A percentile compares a stretch with the other conserved stretches of the same genome.
phyloP scores from a whole-genome alignment of 2,888 invertebrate species.

The Ormyrus labotus region DNA sequence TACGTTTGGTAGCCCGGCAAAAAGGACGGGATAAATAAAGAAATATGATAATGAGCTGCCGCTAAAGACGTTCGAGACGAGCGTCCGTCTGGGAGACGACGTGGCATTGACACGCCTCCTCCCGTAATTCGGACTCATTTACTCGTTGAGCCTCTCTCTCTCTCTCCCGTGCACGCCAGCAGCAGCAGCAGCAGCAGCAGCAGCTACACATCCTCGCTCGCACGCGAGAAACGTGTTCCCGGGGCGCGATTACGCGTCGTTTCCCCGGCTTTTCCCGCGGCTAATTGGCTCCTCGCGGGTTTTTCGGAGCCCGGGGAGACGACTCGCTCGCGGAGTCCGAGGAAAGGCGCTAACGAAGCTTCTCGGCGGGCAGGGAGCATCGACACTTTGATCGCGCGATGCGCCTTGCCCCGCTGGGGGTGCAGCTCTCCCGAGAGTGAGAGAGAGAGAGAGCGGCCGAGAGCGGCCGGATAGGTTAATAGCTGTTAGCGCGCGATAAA shows the following conservation, averaged over 20 bases:
- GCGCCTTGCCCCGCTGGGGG: too few relatives aligned
- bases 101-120: slow-evolving; percentile 68
- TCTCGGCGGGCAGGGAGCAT: slow-evolving; percentile 17
- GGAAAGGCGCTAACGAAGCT: slow-evolving; percentile 50
- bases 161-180: slow-evolving; percentile 25
- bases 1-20: too few relatives aligned
- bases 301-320: too few relatives aligned
- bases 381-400: background rate
- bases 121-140: slow-evolving; percentile 72
- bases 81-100: slow-evolving; percentile 28
- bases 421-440: slow-evolving; percentile 27
- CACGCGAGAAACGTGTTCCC: slow-evolving; percentile 68
- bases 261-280: slow-evolving; percentile 11
- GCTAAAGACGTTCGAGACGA: slow-evolving; percentile 11
- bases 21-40: slow-evolving; percentile 5
- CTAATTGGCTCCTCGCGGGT: too few relatives aligned
- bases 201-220: slow-evolving; percentile 66
- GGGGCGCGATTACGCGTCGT: slow-evolving; percentile 32
- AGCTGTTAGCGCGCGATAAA: slow-evolving; percentile 53
- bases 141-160: slow-evolving; percentile 66
- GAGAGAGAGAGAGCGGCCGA: slow-evolving; percentile 45
- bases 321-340: background rate
- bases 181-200: slow-evolving; percentile 27
- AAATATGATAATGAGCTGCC: slow-evolving; percentile 39
- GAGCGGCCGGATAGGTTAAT: slow-evolving; percentile 52